Evolutionary conservation across 2,113 vertebrate genomes (phyloP).

Genomic region (Lasiurus cinereus): DNA sequence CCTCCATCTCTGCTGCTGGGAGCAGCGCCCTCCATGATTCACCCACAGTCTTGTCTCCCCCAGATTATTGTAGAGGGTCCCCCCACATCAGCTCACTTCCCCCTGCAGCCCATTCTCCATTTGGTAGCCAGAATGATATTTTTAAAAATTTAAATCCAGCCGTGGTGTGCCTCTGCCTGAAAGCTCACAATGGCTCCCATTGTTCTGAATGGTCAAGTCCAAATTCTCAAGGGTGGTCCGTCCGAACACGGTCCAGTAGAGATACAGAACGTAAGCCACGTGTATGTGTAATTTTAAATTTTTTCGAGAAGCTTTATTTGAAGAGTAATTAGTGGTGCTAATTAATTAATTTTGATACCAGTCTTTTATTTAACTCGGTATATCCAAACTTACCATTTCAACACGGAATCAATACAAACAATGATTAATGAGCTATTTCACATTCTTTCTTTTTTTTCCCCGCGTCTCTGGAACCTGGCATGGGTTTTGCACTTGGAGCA

Average conservation of each 20-base stretch:
- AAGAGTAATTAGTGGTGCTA: constrained; percentile 28
- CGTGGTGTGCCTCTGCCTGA: not conserved
- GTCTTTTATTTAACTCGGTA: constrained; percentile 31
- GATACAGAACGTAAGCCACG: not conserved
- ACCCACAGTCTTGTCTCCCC: not conserved
- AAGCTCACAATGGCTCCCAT: not conserved
- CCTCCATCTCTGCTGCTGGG: not conserved
- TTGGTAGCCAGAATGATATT: not conserved
- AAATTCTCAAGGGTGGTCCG: not conserved
- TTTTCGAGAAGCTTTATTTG: constrained; percentile 3
- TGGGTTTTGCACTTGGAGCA: not conserved
- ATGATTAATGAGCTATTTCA: constrained; percentile 35
- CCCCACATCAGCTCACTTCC: not conserved
- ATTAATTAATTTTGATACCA: constrained; percentile 36
- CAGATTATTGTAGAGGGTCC: not conserved
- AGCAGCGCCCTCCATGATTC: not conserved
- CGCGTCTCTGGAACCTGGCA: not conserved
- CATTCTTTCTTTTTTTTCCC: not conserved
- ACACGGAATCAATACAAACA: not conserved
- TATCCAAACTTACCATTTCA: constrained; percentile 31
- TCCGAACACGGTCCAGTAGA: not conserved
- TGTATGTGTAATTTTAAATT: not conserved
- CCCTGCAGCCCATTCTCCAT: not conserved
- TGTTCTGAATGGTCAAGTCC: not conserved
- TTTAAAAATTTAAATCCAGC: not conserved